Conservation (phyloP, 2,888 invertebrate genomes). For the Phortica magna region DNA sequence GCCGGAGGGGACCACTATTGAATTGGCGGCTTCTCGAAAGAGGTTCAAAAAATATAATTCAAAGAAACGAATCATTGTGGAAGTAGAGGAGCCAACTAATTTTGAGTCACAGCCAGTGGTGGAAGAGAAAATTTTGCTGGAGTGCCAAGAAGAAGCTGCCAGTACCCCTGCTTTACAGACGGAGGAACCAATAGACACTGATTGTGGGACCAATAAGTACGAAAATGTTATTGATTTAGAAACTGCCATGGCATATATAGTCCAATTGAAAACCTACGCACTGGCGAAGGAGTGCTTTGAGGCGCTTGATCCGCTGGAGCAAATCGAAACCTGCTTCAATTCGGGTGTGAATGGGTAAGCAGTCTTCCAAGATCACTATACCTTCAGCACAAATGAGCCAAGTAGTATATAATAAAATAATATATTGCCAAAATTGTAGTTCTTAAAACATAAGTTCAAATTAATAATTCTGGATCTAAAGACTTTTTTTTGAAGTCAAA, state of each 20-base stretch:
- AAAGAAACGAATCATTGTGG: neutral
- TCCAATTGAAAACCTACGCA: slow-evolving; percentile 7
- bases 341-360: neutral
- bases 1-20: neutral
- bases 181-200: neutral
- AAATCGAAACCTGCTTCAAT: neutral
- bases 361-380: neutral
- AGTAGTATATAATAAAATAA: no score
- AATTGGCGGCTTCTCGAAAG: neutral
- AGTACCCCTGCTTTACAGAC: neutral
- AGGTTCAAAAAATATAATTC: neutral
- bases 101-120: neutral
- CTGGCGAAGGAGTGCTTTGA: slow-evolving; percentile 17
- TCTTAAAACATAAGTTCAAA: no score
- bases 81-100: neutral
- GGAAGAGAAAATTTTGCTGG: neutral
- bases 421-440: no score
- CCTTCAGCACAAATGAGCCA: no score
- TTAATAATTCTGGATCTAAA: no score
- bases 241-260: slow-evolving; percentile 23
- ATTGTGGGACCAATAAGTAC: neutral
- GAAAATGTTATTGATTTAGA: slow-evolving; percentile 26
- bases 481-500: no score
- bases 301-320: neutral
- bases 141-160: neutral